A percentile compares a stretch with the other conserved stretches of the same genome.
Conservation (phyloP, 2,888 invertebrate genomes). For the Spisula solida region DNA sequence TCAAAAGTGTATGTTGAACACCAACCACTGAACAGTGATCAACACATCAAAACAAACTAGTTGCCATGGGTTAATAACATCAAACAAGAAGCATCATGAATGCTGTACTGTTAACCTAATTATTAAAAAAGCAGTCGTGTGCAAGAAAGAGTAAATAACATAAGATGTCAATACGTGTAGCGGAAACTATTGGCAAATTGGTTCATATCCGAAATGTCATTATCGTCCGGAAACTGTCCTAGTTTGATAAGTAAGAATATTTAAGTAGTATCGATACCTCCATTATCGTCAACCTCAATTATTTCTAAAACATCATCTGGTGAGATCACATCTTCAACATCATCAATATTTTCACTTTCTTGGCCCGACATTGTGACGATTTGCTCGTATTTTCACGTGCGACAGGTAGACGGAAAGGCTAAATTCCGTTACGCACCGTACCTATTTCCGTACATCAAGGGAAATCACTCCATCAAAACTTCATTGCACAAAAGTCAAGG, state of each 20-base stretch:
- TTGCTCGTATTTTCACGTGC: constrained; percentile 15
- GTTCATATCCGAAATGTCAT: constrained; percentile 23
- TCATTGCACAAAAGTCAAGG: too few relatives aligned
- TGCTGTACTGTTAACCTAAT: background rate
- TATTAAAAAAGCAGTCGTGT: background rate
- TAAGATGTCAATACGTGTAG: background rate
- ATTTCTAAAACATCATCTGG: constrained; percentile 61
- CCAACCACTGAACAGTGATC: background rate
- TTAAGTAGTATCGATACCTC: constrained; percentile 35
- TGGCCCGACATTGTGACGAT: constrained; percentile 39
- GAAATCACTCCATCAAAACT: background rate
- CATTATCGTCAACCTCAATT: constrained; percentile 65
- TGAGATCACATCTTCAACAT: constrained; percentile 51
- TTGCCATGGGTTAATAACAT: constrained; percentile 5
- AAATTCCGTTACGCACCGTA: background rate
- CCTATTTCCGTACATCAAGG: background rate
- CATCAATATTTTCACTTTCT: constrained; percentile 48
- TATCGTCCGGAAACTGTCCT: constrained; percentile 28
- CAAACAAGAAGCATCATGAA: background rate
- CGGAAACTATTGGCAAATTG: background rate
- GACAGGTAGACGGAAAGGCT: background rate
- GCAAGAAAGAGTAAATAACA: background rate
- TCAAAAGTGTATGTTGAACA: background rate
- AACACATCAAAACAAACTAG: constrained; percentile 20
- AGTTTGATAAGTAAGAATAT: background rate